A percentile compares a stretch with the other conserved stretches of the same genome.
Conservation (phyloP, 1,140 invertebrate genomes). For the Scaptomyza hsui region DNA sequence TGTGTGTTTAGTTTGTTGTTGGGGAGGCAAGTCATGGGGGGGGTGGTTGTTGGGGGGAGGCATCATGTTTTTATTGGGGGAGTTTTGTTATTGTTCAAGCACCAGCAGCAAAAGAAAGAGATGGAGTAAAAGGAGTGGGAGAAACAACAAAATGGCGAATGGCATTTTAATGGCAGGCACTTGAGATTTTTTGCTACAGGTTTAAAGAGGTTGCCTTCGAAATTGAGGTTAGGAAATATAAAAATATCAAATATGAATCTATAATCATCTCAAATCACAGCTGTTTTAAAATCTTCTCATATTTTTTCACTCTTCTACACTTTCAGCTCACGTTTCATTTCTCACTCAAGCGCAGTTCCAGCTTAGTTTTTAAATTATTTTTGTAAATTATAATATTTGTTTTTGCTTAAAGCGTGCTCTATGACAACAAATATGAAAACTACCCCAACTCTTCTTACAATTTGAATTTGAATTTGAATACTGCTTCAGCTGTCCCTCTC, state of each 20-base stretch:
- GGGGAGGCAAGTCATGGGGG: not conserved
- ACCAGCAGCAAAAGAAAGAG: not conserved
- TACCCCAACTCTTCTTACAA: constrained; percentile 1
- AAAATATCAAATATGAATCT: no score
- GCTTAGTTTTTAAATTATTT: not conserved
- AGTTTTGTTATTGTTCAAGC: constrained; percentile 16
- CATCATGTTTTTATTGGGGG: constrained; percentile 12
- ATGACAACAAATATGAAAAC: constrained; percentile 30
- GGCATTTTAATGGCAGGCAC: constrained; percentile 69
- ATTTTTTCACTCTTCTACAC: not conserved
- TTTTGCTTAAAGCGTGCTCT: constrained; percentile 21
- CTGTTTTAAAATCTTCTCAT: not conserved
- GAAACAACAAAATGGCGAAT: constrained; percentile 66
- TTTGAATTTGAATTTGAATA: constrained; percentile 21
- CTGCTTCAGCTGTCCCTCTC: constrained; percentile 6
- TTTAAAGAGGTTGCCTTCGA: not conserved
- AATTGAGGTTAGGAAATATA: not conserved
- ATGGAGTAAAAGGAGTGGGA: not conserved
- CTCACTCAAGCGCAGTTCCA: constrained; percentile 33
- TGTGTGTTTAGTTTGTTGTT: not conserved
- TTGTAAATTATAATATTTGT: constrained; percentile 26
- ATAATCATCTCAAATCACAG: not conserved
- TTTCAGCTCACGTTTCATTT: not conserved
- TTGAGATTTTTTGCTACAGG: constrained; percentile 44
- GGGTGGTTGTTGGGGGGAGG: constrained; percentile 18